phyloP scores from a whole-genome alignment of 64 coral and sea anemone species.

The Porites lutea region DNA sequence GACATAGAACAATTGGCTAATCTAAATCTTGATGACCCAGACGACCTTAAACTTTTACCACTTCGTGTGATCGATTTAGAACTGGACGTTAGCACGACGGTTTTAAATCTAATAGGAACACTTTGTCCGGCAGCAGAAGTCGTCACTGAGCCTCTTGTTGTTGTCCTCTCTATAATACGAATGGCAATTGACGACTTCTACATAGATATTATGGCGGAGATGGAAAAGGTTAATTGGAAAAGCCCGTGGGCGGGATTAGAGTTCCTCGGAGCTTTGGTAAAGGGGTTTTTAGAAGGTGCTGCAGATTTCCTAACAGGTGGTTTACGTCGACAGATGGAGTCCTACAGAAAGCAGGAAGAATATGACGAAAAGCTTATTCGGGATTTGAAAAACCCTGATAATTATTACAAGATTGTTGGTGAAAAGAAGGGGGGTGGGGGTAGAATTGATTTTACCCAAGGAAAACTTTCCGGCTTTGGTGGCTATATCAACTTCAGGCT shows the following conservation, averaged over 20 bases:
- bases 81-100: conserved; percentile 57
- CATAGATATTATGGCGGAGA: conserved; percentile 62
- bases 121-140: conserved; percentile 72
- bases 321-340: conserved; percentile 50
- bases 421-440: conserved; percentile 31
- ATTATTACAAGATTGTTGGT: conserved; percentile 54
- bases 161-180: conserved; percentile 71
- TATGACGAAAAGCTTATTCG: conserved; percentile 43
- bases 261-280: conserved; percentile 34
- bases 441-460: conserved; percentile 58
- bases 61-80: conserved; percentile 42
- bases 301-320: conserved; percentile 68
- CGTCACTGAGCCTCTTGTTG: conserved; percentile 50
- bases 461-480: conserved; percentile 12
- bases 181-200: conserved; percentile 82
- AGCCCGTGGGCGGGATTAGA: conserved; percentile 57
- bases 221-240: conserved; percentile 56
- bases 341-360: conserved; percentile 39
- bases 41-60: conserved; percentile 37
- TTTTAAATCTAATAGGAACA: conserved; percentile 57
- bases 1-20: conserved; percentile 45
- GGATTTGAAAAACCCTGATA: conserved; percentile 26
- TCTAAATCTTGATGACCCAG: conserved; percentile 45
- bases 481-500: conserved; percentile 56
- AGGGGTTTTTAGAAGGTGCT: conserved; percentile 59